These are phyloP conservation scores for Nothocercus julius DNA, from an alignment of 2,113 vertebrate species.

Conservation along the genomic window DNA sequence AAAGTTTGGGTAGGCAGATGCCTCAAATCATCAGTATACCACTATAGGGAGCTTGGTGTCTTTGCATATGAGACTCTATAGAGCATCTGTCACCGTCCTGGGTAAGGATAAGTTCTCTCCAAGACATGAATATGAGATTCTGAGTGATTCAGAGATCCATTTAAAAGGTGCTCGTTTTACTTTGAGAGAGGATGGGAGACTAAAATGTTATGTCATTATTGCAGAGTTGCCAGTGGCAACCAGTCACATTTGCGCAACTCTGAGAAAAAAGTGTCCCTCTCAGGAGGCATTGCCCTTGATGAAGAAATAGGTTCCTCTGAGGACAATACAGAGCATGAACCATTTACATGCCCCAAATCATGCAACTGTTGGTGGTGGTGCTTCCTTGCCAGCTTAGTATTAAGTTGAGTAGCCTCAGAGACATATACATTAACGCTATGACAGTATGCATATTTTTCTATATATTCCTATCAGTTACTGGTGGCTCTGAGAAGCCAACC, in stretches of 20 bases:
- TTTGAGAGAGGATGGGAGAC: not conserved
- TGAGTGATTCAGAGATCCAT: not conserved
- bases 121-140: not conserved
- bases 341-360: not conserved
- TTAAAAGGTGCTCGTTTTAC: not conserved
- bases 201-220: rapidly evolving
- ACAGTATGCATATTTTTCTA: not conserved
- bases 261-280: not conserved
- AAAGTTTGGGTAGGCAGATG: not conserved
- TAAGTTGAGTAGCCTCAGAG: not conserved
- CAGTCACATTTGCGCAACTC: not conserved
- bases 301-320: not conserved
- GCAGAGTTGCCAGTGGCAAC: not conserved
- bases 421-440: not conserved
- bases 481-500: not conserved
- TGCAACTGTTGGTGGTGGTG: not conserved
- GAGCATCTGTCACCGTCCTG: not conserved
- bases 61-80: not conserved
- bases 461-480: not conserved
- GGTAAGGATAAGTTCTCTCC: not conserved
- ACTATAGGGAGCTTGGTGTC: rapidly evolving
- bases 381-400: not conserved
- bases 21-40: not conserved
- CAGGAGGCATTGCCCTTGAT: not conserved
- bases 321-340: not conserved